Evolutionary conservation across 2,888 invertebrate genomes (phyloP), one percentile per base, ranked within the genome.

Genomic region (Lumbricus terrestris): DNA sequence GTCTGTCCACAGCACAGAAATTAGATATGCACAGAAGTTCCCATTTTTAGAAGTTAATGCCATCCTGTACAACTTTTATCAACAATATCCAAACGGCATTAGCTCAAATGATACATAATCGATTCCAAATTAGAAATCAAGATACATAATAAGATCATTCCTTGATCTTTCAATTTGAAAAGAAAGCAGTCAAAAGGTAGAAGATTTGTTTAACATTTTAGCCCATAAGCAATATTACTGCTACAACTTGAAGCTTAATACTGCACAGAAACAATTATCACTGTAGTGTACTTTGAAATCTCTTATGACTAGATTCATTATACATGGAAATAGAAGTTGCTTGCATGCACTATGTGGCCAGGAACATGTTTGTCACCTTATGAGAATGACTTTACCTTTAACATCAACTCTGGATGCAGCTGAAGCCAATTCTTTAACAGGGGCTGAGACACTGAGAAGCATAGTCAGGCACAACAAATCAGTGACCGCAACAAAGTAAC

Each of bases 391-490:
- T 69, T 54, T 90, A 94, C 95, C 95, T 94, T 94, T 95, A 82
- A 93, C 93, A 89, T 95, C 95, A 33, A 94, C 94, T 90, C 95
- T 93, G 29, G 93, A 92, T 23, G 93, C 89, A 23, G 94, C 93
- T 34, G 94, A 91, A 23, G 94, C 93, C 6, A 97, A 96, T 93
- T 97, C 97, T 90, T 94, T 93, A 20, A 95, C 93, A 20, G 93
- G 92, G 0, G 97, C 97, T 38, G 96, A 96, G 92, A 97, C 97
- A 20, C 97, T 96, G 91, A 98, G 95, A 93, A 98, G 96, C 96
- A 98, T 97, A 94, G 97, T 97, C 93, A 98, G 96, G 92, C 97
- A 97, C 89, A 98, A 96, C 91, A 99, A 95, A 95, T 99, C 99
- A 0, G 97, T 97, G 89, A 98, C 96, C 0, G 97, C 96, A 37